Evolutionary conservation across 2,797 vertebrate species (phyloP).

Genomic region (Esox lucius): DNA sequence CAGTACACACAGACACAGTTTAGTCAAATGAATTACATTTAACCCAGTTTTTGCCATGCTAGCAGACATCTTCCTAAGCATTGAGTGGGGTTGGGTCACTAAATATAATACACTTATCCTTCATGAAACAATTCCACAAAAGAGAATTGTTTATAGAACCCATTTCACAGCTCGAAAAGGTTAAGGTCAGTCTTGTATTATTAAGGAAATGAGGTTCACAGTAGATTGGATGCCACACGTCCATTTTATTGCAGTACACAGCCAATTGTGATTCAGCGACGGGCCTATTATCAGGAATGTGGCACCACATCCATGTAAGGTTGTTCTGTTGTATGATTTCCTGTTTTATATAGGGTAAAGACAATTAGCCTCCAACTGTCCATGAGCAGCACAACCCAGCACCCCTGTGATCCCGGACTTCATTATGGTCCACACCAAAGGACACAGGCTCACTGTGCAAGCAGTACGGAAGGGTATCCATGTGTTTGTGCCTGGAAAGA

Average conservation of each 20-base stretch:
- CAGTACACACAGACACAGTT: not conserved
- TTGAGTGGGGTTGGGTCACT: not conserved
- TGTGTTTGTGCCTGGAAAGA: not conserved
- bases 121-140: not conserved
- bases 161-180: not conserved
- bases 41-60: not conserved
- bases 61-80: not conserved
- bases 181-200: constrained; percentile 8
- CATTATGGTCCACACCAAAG: constrained; percentile 32
- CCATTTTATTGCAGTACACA: not conserved
- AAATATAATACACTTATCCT: not conserved
- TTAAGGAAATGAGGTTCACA: constrained; percentile 15
- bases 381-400: constrained; percentile 22
- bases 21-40: not conserved
- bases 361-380: constrained; percentile 17
- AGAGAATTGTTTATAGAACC: not conserved
- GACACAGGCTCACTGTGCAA: not conserved
- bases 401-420: constrained; percentile 24
- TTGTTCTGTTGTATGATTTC: not conserved
- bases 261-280: not conserved
- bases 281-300: not conserved
- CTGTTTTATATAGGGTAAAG: constrained; percentile 23
- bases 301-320: not conserved
- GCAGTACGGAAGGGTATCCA: not conserved
- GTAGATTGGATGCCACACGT: constrained; percentile 28